Conservation (phyloP, 1,140 invertebrate species). For the Globodera ellingtonae region DNA sequence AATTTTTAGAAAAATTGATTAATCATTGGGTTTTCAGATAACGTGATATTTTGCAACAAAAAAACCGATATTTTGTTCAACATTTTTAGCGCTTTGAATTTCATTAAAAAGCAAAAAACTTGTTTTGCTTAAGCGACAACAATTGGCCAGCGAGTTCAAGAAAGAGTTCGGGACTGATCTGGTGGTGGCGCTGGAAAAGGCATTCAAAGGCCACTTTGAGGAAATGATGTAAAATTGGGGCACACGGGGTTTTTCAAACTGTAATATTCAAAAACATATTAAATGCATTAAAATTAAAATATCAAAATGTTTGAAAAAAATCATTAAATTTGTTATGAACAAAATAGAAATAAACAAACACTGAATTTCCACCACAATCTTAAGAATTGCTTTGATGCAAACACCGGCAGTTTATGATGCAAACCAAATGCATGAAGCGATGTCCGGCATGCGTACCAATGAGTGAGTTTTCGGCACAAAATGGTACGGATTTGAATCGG, state of each 20-base stretch:
- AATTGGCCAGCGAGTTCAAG: conserved; percentile 82
- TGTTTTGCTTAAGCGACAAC: conserved; percentile 70
- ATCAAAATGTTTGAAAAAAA: no score
- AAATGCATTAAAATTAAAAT: conserved; percentile 78
- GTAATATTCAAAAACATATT: conserved; percentile 84
- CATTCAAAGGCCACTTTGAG: conserved; percentile 86
- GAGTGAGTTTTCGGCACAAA: conserved; percentile 75
- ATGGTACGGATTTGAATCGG: no score
- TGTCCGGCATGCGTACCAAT: conserved; percentile 71
- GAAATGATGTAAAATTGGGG: conserved; percentile 71
- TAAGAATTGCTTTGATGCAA: conserved; percentile 82
- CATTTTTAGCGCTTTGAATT: no score
- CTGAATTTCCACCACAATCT: conserved; percentile 63
- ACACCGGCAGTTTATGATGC: conserved; percentile 84
- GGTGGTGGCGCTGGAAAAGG: conserved; percentile 83
- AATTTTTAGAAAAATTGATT: conserved; percentile 84
- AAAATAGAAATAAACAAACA: no score
- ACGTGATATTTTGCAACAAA: no score
- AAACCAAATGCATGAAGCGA: conserved; percentile 78
- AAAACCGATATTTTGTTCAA: no score
- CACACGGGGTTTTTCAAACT: background rate
- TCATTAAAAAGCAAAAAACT: background rate
- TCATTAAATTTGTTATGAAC: no score
- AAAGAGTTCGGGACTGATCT: conserved; percentile 90
- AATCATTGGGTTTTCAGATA: background rate